phyloP scores from a whole-genome alignment of 2,888 invertebrate species.

The Loripinus fragilis region DNA sequence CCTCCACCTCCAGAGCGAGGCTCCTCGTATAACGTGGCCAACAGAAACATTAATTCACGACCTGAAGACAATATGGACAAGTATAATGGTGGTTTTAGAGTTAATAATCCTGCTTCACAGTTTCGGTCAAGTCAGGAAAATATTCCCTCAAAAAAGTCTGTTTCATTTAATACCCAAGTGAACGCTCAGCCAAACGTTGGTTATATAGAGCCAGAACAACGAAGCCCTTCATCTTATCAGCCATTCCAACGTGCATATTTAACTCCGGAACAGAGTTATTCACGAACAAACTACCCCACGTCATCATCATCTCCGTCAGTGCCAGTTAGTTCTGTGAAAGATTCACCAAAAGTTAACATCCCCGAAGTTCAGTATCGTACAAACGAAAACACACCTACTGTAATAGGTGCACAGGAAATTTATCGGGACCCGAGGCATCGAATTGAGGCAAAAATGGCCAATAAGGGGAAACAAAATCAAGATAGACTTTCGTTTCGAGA shows the following conservation, averaged over 20 bases:
- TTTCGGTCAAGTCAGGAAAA: slow-evolving; percentile 60
- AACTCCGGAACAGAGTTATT: slow-evolving; percentile 79
- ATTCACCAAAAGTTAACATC: slow-evolving; percentile 44
- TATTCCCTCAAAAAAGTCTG: slow-evolving; percentile 82
- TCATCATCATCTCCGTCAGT: slow-evolving; percentile 56
- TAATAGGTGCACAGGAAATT: slow-evolving; percentile 99
- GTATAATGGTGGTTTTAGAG: slow-evolving; percentile 48
- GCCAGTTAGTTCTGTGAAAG: slow-evolving; percentile 57
- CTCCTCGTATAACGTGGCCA: slow-evolving; percentile 88
- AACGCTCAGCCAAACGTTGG: slow-evolving; percentile 80
- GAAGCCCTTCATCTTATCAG: slow-evolving; percentile 63
- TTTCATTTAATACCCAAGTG: slow-evolving; percentile 83
- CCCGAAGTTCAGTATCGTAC: slow-evolving; percentile 65
- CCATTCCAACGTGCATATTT: slow-evolving; percentile 62
- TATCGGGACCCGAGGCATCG: slow-evolving; percentile 96
- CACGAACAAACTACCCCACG: slow-evolving; percentile 70
- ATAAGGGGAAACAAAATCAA: slow-evolving; percentile 62
- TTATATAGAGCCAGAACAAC: slow-evolving; percentile 50
- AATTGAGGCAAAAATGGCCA: slow-evolving; percentile 89
- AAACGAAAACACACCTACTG: slow-evolving; percentile 92
- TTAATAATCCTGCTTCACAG: slow-evolving; percentile 41
- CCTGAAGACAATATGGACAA: slow-evolving; percentile 43
- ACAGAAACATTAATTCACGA: slow-evolving; percentile 31
- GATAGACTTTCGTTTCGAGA: slow-evolving; percentile 98
- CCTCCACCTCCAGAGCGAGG: slow-evolving; percentile 93